A percentile compares a stretch with the other conserved stretches of the same genome.
Evolutionary conservation across 2,113 vertebrate species (phyloP).

Genomic region (Sinocyclocheilus maitianheensis): DNA sequence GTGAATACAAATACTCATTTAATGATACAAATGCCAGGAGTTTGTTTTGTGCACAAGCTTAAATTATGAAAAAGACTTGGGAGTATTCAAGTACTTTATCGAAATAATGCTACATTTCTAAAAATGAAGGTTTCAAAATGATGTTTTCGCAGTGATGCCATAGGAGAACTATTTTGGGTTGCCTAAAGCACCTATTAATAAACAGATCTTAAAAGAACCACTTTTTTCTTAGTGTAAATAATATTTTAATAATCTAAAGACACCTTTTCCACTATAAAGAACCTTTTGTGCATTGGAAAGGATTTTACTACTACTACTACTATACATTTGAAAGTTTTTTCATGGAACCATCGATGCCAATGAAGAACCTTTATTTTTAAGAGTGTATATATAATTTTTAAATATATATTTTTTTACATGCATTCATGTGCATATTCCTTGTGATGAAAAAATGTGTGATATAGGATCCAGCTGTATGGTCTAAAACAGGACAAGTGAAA

Average conservation of each 20-base stretch:
- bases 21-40: neutral
- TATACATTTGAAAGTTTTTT: neutral
- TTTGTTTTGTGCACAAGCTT: neutral
- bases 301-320: no score
- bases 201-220: neutral
- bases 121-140: neutral
- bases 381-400: neutral
- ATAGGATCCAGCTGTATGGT: neutral
- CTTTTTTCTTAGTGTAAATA: neutral
- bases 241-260: neutral
- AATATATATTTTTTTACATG: neutral
- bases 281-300: neutral
- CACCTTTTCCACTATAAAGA: neutral
- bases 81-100: neutral
- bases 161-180: neutral
- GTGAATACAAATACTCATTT: neutral
- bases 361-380: neutral
- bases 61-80: neutral
- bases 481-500: slow-evolving; percentile 8
- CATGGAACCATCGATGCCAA: neutral
- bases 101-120: neutral
- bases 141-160: neutral
- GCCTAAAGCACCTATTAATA: neutral
- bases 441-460: neutral
- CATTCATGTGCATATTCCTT: neutral